These are phyloP conservation scores for Odontomachus brunneus DNA, from an alignment of 1,140 invertebrate genomes.

Conservation along the genomic window DNA sequence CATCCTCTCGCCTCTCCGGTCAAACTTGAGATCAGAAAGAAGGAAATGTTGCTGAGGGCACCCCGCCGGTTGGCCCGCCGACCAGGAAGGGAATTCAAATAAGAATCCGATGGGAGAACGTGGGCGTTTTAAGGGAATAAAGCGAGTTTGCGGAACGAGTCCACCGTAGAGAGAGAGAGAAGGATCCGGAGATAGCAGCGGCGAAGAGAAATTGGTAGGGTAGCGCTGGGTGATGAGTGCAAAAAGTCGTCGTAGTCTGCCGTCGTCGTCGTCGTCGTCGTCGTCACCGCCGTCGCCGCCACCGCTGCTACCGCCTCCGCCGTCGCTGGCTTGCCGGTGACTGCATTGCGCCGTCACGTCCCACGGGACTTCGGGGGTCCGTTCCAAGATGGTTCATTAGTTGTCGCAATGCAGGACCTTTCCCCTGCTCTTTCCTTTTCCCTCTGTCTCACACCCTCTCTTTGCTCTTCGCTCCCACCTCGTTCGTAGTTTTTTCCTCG, in stretches of 20 bases:
- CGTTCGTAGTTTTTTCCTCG: not conserved
- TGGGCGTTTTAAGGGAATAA: slow-evolving; percentile 69
- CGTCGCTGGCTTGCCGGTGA: slow-evolving; percentile 66
- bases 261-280: slow-evolving; percentile 13
- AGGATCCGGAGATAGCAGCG: slow-evolving; percentile 64
- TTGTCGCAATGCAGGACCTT: slow-evolving; percentile 85
- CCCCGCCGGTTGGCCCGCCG: slow-evolving; percentile 54
- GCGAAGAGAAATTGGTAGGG: slow-evolving; percentile 70
- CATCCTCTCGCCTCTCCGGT: slow-evolving; percentile 13
- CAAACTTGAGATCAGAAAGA: slow-evolving; percentile 33
- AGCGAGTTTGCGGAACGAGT: slow-evolving; percentile 25
- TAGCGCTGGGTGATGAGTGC: slow-evolving; percentile 69
- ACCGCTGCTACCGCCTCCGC: slow-evolving; percentile 21
- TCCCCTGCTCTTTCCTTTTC: slow-evolving; percentile 59
- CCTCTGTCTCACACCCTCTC: slow-evolving; percentile 26
- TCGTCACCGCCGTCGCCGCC: slow-evolving; percentile 10
- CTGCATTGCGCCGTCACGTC: slow-evolving; percentile 86
- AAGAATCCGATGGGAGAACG: slow-evolving; percentile 66
- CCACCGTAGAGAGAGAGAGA: slow-evolving; percentile 11
- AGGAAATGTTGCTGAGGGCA: not conserved
- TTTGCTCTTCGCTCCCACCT: slow-evolving; percentile 58
- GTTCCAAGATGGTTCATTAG: slow-evolving; percentile 85
- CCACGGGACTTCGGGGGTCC: slow-evolving; percentile 80
- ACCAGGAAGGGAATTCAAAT: slow-evolving; percentile 74
- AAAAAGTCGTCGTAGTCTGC: slow-evolving; percentile 76